Conservation (phyloP, 2,888 invertebrate genomes). For the Drosophila suboccidentalis region DNA sequence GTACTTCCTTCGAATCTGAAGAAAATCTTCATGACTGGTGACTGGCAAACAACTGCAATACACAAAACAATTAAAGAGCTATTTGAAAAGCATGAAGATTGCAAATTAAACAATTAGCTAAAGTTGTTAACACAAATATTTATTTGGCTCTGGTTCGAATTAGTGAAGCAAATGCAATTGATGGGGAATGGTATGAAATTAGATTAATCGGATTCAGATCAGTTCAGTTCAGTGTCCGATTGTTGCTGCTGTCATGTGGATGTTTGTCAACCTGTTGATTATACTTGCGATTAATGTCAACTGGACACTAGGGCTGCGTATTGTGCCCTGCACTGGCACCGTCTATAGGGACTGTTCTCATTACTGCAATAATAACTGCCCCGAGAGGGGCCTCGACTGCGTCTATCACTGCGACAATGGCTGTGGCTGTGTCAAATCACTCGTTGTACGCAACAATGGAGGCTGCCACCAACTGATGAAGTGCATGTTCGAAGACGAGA, state of each 20-base stretch:
- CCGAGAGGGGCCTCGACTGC: background rate
- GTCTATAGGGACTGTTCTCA: background rate
- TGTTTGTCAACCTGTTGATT: background rate
- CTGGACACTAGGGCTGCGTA: background rate
- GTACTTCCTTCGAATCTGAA: background rate
- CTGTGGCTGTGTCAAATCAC: background rate
- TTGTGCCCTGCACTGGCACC: background rate
- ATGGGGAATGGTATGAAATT: background rate
- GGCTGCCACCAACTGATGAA: background rate
- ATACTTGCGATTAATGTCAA: background rate
- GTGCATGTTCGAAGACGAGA: background rate
- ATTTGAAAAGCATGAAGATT: background rate
- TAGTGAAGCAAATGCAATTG: background rate
- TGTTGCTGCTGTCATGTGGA: slow-evolving; percentile 1
- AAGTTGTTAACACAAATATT: background rate
- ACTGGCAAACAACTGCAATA: background rate
- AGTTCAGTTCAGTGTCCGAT: background rate
- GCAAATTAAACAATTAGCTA: background rate
- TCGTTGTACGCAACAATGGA: background rate
- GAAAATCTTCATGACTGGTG: background rate
- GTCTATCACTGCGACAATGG: slow-evolving; percentile 4
- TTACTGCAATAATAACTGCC: background rate
- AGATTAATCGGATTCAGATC: background rate
- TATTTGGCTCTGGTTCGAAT: background rate
- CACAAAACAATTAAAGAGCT: background rate